Evolutionary conservation across 2,797 vertebrate species (phyloP).

Genomic region (Mallotus villosus): DNA sequence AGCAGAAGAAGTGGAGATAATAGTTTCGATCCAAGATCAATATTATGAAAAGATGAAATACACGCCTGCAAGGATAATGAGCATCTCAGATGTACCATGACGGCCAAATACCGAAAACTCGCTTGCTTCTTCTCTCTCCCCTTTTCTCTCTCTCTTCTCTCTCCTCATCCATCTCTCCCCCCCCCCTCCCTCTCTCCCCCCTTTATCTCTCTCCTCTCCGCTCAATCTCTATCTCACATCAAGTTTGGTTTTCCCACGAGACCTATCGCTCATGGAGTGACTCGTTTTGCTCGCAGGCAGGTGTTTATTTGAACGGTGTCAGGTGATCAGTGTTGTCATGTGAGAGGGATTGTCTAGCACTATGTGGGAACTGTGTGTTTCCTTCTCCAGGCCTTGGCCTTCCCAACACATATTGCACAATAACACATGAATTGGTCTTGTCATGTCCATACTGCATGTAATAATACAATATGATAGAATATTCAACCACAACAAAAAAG

Average conservation of each 20-base stretch:
- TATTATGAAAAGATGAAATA: slow-evolving; percentile 67
- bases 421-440: slow-evolving; percentile 20
- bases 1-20: slow-evolving; percentile 45
- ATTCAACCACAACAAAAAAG: too few species aligned
- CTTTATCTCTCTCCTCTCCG: slow-evolving; percentile 4
- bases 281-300: slow-evolving; percentile 29
- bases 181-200: too few species aligned
- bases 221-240: slow-evolving; percentile 4
- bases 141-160: neutral
- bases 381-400: slow-evolving; percentile 31
- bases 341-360: slow-evolving; percentile 31
- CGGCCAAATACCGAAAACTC: slow-evolving; percentile 50
- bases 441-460: slow-evolving; percentile 17
- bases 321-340: slow-evolving; percentile 25
- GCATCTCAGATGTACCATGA: slow-evolving; percentile 57
- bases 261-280: slow-evolving; percentile 25
- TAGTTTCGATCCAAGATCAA: slow-evolving; percentile 68
- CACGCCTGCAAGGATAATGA: slow-evolving; percentile 59
- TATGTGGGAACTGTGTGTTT: slow-evolving; percentile 26
- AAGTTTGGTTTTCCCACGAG: slow-evolving; percentile 24
- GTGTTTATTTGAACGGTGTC: slow-evolving; percentile 39
- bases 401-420: slow-evolving; percentile 29
- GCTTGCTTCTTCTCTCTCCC: neutral
- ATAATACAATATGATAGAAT: too few species aligned
- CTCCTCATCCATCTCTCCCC: too few species aligned